phyloP scores from a whole-genome alignment of 37 sponge, comb jelly and placozoan species.

The Ephydatia muelleri region DNA sequence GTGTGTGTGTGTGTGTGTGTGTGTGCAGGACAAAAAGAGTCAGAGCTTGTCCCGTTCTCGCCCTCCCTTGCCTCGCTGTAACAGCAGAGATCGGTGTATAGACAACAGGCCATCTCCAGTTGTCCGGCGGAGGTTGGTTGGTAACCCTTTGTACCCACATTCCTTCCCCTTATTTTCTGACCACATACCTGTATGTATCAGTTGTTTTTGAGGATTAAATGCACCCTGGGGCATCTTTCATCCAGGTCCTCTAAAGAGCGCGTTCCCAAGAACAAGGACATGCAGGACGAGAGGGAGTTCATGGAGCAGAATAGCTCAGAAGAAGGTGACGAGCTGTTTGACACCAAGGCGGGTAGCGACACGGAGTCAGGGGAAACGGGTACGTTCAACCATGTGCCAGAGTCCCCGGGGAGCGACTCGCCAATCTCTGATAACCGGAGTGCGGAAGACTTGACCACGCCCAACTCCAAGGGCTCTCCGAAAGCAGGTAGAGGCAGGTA shows the following conservation, averaged over 20 bases:
- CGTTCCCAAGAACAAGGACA: constrained; percentile 39
- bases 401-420: not conserved
- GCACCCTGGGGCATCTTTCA: not conserved
- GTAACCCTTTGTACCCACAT: no score
- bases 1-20: not conserved
- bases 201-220: no score
- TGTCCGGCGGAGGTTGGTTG: constrained; percentile 32
- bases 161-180: no score
- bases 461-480: not conserved
- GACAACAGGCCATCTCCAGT: constrained; percentile 17
- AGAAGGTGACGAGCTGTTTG: not conserved
- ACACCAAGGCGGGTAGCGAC: not conserved
- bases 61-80: constrained; percentile 15
- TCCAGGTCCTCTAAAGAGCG: constrained; percentile 56
- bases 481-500: not conserved
- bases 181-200: no score
- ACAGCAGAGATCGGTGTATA: constrained; percentile 30
- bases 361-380: not conserved
- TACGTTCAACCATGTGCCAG: not conserved
- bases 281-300: constrained; percentile 38
- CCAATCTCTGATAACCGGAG: not conserved
- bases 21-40: not conserved
- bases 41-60: not conserved
- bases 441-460: not conserved
- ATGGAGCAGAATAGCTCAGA: constrained; percentile 8